A percentile compares a stretch with the other conserved stretches of the same genome.
Conservation (phyloP, 2,113 vertebrate species). For the Shinisaurus crocodilurus region DNA sequence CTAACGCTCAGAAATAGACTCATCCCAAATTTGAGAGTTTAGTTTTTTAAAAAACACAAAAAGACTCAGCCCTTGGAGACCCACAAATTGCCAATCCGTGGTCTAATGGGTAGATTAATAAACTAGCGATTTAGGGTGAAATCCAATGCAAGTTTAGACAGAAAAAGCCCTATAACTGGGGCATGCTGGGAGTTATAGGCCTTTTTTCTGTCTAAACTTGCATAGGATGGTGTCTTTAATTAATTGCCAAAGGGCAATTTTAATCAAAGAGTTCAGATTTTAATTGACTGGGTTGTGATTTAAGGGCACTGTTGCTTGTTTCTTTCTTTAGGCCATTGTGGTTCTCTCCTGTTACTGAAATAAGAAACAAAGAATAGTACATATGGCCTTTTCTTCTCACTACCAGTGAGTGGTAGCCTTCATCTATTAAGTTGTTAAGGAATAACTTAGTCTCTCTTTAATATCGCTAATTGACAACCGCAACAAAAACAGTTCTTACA, state of each 20-base stretch:
- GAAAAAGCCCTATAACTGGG: no score
- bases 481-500: background rate
- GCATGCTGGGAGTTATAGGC: no score
- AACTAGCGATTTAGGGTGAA: background rate
- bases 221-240: no score
- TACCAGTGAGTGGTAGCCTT: background rate
- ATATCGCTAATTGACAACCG: background rate
- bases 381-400: no score
- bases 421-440: background rate
- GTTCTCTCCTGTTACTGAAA: background rate
- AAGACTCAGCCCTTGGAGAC: no score
- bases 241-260: background rate
- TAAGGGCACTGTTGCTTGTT: background rate
- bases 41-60: no score
- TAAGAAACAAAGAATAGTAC: background rate
- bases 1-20: no score
- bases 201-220: no score
- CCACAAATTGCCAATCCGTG: no score
- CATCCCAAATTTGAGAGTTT: no score
- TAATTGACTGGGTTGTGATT: background rate
- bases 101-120: background rate
- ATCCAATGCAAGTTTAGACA: no score
- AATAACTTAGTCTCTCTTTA: background rate
- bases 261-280: background rate
- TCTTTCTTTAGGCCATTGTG: background rate